Base-by-base conservation (phyloP, 2,888 invertebrate species). In the Synanthedon andrenaeformis region DNA sequence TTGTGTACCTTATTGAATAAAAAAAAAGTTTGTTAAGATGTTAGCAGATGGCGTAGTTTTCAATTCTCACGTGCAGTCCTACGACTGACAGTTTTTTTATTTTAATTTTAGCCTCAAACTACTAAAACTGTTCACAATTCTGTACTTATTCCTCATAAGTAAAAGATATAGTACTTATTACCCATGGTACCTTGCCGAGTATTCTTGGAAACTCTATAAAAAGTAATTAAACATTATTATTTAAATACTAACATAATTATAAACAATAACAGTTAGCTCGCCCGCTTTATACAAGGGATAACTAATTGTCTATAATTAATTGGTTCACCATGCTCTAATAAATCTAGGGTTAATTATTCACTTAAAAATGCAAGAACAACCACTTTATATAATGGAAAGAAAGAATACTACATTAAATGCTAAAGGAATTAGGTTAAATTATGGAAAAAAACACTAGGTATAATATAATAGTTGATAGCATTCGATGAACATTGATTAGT, bases 231-330 rank as follows among this genome's bases (percentile, higher is more conserved):
- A 35, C 10, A 35, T 35, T 35, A 35, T 35, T 35, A 35, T 8
- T 35, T 35, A 35, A 35, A 35, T 6, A 35, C 35, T 35, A 35
- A 45, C 45, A 13, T 45, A 45, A 45, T 45, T 13, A 45, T 45
- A 45, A 45, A 35, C 35, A 35, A 35, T 35, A 45, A 55, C 48
- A 51, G 55, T 51, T 8, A 53, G 53, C 52, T 55, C 55, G 55
- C 55, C 55, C 55, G 55, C 55, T 42, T 4, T 42, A 13, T 13
- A 13, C n/a, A 45, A 45, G 13, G 45, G 45, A 45, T 45, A 35
- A 13, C 45, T 45, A 45, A 45, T 45, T 13, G 45, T 45, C 45
- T 45, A 45, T 45, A 13, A 45, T 45, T 45, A 13, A n/a, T 13
- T 13, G 45, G 35, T 35, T 35, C 35, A 45, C 45, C 45, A 45